These are phyloP conservation scores for Athene noctua DNA, from an alignment of 2,113 vertebrate genomes.

Conservation along the genomic window DNA sequence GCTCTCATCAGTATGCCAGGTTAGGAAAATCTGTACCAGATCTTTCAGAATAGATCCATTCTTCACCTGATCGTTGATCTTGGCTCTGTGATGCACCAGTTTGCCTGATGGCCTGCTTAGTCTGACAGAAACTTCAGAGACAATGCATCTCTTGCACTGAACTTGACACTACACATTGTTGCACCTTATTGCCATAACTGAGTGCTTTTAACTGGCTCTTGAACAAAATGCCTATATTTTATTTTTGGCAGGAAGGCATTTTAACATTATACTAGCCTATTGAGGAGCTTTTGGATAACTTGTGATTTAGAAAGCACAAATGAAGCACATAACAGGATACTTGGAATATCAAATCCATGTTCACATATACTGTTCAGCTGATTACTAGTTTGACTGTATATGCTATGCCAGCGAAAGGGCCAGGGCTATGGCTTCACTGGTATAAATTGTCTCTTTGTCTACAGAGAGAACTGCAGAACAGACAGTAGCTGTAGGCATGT, in stretches of 20 bases:
- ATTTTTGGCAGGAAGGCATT: neutral
- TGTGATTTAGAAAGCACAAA: neutral
- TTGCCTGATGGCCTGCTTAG: neutral
- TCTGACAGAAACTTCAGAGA: neutral
- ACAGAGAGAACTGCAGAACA: neutral
- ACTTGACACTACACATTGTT: neutral
- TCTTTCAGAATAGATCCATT: neutral
- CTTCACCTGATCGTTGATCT: neutral
- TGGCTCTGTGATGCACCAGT: neutral
- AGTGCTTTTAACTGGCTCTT: neutral
- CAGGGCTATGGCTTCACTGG: neutral
- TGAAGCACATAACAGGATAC: neutral
- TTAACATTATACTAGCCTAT: neutral
- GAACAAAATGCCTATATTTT: neutral
- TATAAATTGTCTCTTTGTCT: neutral
- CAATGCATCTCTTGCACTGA: neutral
- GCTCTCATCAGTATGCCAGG: neutral
- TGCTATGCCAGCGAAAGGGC: neutral
- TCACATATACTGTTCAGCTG: neutral
- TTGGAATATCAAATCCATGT: neutral
- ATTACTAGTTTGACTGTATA: neutral
- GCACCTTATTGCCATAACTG: neutral
- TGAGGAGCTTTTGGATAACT: neutral
- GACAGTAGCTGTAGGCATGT: neutral
- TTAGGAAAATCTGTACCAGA: neutral